phyloP scores from a whole-genome alignment of 2,113 vertebrate species.

The Plotosus lineatus region DNA sequence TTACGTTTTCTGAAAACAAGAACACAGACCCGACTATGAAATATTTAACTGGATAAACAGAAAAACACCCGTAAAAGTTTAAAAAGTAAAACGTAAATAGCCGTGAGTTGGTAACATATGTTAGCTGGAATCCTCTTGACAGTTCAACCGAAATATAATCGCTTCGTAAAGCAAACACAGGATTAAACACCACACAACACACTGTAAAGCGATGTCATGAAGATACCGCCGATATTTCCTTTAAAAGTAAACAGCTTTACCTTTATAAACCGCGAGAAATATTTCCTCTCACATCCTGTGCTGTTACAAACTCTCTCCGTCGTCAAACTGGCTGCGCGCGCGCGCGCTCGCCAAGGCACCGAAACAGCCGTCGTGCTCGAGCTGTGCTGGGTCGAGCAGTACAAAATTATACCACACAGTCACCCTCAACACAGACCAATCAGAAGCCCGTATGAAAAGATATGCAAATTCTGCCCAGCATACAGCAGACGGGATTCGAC shows the following conservation, averaged over 20 bases:
- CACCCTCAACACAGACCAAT: neutral
- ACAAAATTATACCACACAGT: neutral
- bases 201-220: neutral
- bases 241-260: neutral
- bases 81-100: neutral
- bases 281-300: neutral
- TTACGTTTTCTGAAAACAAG: neutral
- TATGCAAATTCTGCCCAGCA: neutral
- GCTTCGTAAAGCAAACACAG: neutral
- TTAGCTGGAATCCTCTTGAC: neutral
- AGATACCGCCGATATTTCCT: no score
- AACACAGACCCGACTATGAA: no score
- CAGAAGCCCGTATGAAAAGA: neutral
- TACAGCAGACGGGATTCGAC: no score
- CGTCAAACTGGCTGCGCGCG: neutral
- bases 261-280: neutral
- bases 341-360: neutral
- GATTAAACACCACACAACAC: neutral
- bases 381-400: neutral
- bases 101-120: neutral
- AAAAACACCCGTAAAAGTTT: no score
- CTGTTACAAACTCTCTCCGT: neutral
- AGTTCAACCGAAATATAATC: neutral
- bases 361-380: neutral
- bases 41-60: neutral